Conservation (phyloP, 1,140 invertebrate species). For the Agrypnia vestita region DNA sequence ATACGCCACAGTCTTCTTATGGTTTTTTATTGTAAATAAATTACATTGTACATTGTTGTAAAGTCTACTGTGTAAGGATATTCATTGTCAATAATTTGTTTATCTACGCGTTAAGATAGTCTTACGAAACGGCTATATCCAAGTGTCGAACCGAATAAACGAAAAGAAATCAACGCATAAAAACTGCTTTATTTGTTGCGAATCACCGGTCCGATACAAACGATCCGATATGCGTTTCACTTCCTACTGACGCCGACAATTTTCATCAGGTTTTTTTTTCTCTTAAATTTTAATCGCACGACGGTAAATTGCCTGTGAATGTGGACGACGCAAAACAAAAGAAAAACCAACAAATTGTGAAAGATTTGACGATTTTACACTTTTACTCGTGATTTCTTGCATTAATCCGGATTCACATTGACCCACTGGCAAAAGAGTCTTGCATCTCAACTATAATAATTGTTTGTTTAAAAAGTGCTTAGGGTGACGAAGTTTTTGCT, state of each 20-base stretch:
- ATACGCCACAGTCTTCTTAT: too few relatives aligned
- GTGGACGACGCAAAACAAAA: constrained; percentile 19
- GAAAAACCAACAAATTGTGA: constrained; percentile 16
- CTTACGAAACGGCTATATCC: constrained; percentile 26
- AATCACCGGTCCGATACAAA: constrained; percentile 1
- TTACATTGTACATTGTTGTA: constrained; percentile 12
- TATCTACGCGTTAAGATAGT: constrained; percentile 13
- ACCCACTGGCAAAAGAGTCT: neutral
- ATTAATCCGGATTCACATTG: neutral
- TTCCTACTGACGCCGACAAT: constrained; percentile 36
- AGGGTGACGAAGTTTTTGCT: constrained; percentile 4
- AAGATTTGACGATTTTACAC: constrained; percentile 40
- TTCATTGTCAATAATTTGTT: constrained; percentile 12
- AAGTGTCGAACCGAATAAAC: neutral
- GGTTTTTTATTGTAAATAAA: too few relatives aligned
- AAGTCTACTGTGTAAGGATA: neutral
- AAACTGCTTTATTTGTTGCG: constrained; percentile 1
- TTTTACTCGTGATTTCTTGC: constrained; percentile 44
- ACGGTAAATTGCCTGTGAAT: constrained; percentile 27
- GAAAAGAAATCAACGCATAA: constrained; percentile 17
- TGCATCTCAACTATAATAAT: neutral
- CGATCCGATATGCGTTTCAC: constrained; percentile 58
- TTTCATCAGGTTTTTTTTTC: constrained; percentile 23
- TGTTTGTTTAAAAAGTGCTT: neutral
- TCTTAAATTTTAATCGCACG: constrained; percentile 45